phyloP scores from a whole-genome alignment of 2,888 invertebrate genomes.

The Tiliacea citrago region DNA sequence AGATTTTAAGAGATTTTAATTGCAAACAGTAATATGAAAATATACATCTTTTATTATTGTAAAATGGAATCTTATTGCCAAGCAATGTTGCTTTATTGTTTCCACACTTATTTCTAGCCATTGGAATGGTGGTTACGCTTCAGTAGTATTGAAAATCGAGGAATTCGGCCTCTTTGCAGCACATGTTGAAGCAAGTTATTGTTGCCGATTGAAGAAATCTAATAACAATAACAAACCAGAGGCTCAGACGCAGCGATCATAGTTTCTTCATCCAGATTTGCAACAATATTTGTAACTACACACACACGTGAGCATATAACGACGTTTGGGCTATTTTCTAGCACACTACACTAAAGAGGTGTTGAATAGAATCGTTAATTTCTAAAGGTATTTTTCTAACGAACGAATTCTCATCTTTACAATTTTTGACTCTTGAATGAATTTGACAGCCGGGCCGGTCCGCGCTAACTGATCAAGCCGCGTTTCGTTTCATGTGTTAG shows the following conservation, averaged over 20 bases:
- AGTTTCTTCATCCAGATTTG: slow-evolving; percentile 97
- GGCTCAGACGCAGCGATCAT: slow-evolving; percentile 98
- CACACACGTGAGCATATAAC: slow-evolving; percentile 71
- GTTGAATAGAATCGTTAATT: slow-evolving; percentile 18
- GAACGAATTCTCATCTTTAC: slow-evolving; percentile 22
- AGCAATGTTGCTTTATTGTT: neutral
- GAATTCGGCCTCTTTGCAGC: neutral
- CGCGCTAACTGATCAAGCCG: too few species aligned
- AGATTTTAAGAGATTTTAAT: neutral
- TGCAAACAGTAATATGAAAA: neutral
- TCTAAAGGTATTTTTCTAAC: slow-evolving; percentile 25
- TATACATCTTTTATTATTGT: neutral
- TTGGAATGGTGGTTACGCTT: neutral
- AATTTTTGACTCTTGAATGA: slow-evolving; percentile 18
- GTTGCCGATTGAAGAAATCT: slow-evolving; percentile 25
- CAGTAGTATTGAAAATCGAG: neutral
- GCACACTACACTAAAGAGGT: slow-evolving; percentile 13
- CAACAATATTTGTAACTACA: slow-evolving; percentile 77
- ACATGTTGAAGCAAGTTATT: neutral
- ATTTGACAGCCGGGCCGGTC: slow-evolving; percentile 42
- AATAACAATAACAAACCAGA: slow-evolving; percentile 90
- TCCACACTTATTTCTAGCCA: neutral
- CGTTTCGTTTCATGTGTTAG: slow-evolving; percentile 2
- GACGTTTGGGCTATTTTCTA: slow-evolving; percentile 37
- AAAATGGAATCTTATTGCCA: neutral